Evolutionary conservation across 2,797 vertebrate genomes (phyloP).

Genomic region (Huso huso): DNA sequence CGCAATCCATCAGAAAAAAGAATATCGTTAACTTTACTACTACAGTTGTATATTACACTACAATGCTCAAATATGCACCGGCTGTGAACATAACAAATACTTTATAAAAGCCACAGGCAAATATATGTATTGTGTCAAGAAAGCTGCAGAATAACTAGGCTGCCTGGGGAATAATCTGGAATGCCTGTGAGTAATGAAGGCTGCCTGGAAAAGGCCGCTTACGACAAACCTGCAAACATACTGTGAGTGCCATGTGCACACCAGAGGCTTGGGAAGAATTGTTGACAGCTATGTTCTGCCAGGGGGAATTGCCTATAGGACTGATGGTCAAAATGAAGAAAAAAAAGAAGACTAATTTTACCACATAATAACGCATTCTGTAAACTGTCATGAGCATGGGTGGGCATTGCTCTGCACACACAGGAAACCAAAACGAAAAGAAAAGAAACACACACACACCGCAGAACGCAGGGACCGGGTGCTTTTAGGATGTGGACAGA

Average conservation of each 20-base stretch:
- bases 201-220: neutral
- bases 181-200: neutral
- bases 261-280: neutral
- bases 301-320: neutral
- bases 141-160: neutral
- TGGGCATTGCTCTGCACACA: no score
- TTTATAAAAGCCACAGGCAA: neutral
- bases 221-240: neutral
- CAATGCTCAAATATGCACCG: neutral
- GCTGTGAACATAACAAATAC: neutral
- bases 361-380: neutral
- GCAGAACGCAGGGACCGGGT: no score
- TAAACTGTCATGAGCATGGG: neutral
- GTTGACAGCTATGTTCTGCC: neutral
- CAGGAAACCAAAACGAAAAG: no score
- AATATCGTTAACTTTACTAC: neutral
- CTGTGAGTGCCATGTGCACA: neutral
- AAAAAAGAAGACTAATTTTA: neutral
- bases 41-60: conserved; percentile 15
- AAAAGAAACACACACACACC: no score
- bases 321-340: neutral
- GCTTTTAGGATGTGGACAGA: no score
- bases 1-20: no score
- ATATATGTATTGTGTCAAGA: neutral
- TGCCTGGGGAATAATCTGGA: neutral